Percentiles rank a stretch among this genome's conserved stretches.
Evolutionary conservation across 1,140 invertebrate genomes (phyloP).

Genomic region (Matsumurasca onukii): DNA sequence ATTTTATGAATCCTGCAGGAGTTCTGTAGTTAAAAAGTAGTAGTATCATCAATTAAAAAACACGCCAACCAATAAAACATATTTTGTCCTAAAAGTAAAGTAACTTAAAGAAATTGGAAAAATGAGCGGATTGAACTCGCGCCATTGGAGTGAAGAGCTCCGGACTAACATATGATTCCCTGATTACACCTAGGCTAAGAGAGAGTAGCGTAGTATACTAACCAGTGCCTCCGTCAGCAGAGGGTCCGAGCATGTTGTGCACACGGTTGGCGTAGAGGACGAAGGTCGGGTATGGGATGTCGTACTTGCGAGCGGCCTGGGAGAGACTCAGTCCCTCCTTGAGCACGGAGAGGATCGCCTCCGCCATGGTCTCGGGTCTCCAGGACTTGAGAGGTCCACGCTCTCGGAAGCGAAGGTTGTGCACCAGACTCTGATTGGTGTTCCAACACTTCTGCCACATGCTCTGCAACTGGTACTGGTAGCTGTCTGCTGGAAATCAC

Average conservation of each 20-base stretch:
- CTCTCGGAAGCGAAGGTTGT: conserved; percentile 87
- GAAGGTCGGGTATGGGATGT: conserved; percentile 92
- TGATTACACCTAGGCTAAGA: no score
- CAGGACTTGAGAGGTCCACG: conserved; percentile 88
- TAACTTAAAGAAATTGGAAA: no score
- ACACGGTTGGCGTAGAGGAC: conserved; percentile 92
- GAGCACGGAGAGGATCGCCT: conserved; percentile 87
- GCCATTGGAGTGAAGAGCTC: no score
- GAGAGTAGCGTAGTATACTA: no score
- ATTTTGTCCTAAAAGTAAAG: no score
- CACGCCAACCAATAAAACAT: no score
- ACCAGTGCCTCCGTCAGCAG: conserved; percentile 82
- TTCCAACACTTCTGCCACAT: conserved; percentile 96
- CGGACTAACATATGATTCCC: no score
- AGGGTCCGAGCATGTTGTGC: conserved; percentile 90
- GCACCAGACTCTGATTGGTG: conserved; percentile 82
- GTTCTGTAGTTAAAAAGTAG: no score
- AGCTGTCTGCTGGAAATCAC: conserved; percentile 74
- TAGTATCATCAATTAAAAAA: no score
- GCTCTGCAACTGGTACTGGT: conserved; percentile 89
- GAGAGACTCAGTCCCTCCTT: conserved; percentile 86
- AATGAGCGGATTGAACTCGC: no score
- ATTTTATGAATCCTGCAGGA: no score
- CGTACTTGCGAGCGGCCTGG: conserved; percentile 87
- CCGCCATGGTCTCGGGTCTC: conserved; percentile 91